A percentile compares a stretch with the other conserved stretches of the same genome.
Conservation (phyloP, 2,888 invertebrate genomes). For the Dromius quadrimaculatus region DNA sequence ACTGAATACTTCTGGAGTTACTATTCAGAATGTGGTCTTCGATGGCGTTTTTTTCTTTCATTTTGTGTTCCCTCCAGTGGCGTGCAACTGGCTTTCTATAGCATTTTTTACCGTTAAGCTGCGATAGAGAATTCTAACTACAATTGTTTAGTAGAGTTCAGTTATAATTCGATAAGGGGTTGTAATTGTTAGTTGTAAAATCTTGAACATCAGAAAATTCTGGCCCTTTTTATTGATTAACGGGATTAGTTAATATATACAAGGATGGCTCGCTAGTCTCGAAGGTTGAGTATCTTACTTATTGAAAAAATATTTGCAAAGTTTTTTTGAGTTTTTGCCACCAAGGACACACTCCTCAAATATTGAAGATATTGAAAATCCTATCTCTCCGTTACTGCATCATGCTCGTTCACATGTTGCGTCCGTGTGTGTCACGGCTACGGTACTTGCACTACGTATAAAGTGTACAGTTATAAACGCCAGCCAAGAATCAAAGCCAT, state of each 20-base stretch:
- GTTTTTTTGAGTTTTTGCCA: too few species aligned
- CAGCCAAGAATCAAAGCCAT: background rate
- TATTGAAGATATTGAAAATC: too few species aligned
- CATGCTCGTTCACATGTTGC: conserved; percentile 8
- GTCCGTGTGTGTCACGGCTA: conserved; percentile 42
- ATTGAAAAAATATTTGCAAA: too few species aligned
- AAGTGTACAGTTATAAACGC: conserved; percentile 48
- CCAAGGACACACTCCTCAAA: too few species aligned
- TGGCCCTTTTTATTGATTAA: too few species aligned
- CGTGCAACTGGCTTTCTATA: conserved; percentile 41
- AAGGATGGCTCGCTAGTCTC: too few species aligned
- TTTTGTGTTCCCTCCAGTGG: conserved; percentile 46
- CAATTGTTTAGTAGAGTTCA: too few species aligned
- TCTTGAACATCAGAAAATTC: too few species aligned
- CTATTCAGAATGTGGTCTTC: conserved; percentile 51
- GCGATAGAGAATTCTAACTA: conserved; percentile 3
- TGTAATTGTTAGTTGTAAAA: too few species aligned
- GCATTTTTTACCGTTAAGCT: conserved; percentile 47
- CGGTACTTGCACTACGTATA: conserved; percentile 52
- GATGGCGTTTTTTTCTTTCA: conserved; percentile 39
- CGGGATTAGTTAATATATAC: too few species aligned
- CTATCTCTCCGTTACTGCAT: conserved; percentile 51
- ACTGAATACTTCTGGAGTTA: conserved; percentile 49
- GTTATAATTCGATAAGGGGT: too few species aligned
- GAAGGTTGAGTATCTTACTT: too few species aligned